Evolutionary conservation across 53 echinoderm and acorn worm species (phyloP), one percentile per base, ranked within the genome.

Genomic region (Pentamera pediparva): DNA sequence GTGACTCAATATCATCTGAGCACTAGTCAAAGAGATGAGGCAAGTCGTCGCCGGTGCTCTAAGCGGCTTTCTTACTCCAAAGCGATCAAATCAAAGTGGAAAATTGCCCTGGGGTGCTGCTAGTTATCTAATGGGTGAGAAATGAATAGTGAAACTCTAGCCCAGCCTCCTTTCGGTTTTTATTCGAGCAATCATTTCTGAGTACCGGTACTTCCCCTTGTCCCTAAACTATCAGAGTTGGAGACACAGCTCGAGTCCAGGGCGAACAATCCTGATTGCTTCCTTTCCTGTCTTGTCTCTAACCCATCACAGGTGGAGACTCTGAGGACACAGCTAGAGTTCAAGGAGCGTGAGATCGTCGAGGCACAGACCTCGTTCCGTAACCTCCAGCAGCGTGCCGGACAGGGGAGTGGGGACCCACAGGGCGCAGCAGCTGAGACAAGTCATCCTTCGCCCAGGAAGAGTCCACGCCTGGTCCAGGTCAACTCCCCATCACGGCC

Each of bases 271-370:
- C 8, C 10, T 24, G 62, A 5, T 45, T 45, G 47, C 47, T 45
- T 17, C 13, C 47, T 17, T 45, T 2, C 13, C 19, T 21, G 19
- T 11, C 25, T 52, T 52, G 52, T 52, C 1, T 55, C 9, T 17
- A 30, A 12, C 32, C 29, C 59, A 36, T 67, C 50, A 59, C 71
- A 98, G 98, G 62, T 82, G 3, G 98, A 98, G 36, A 89, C 83
- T 35, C 71, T 98, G 35, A 88, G 81, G 63, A 92, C 98, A 15
- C 91, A 92, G 64, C 81, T 92, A 17, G 88, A 98, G 35, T 98
- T 98, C 64, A 91, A 92, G 47, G 87, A 98, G 27, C 71, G 78
- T 40, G 98, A 98, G 60, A 77, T 98, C 19, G 75, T 89, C 10
- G 91, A 98, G 61, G 85, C 83, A 6, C 91, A 98, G 56, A 78